Base-by-base conservation (phyloP, 2,797 vertebrate species). In the Malurus splendens region DNA sequence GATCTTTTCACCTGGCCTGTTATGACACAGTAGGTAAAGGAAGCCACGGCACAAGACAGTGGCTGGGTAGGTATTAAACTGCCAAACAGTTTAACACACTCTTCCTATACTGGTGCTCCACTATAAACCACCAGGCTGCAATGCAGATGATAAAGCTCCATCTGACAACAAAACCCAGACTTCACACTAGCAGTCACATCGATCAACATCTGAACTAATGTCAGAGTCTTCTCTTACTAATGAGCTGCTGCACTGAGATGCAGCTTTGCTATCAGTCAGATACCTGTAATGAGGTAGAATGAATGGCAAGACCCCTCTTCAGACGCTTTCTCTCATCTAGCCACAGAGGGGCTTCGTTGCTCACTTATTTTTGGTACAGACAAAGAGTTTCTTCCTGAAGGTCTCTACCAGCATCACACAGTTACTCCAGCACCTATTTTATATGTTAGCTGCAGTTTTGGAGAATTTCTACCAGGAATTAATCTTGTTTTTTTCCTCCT, bases 191-290 rank as follows among this genome's bases (percentile, higher is more conserved):
- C 95, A 95, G 94, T 93, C 95, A 95, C 16, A 60, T 94, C 94
- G 87, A 95, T 95, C 96, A 96, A 94, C 96, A 95, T 97, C 94
- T 95, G 95, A 95, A 95, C 96, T 96, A 96, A 97, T 94, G 96
- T 96, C 96, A 97, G 90, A 96, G 90, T 90, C 93, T 95, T 94
- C 93, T 95, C 95, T 93, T 94, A 91, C 95, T 97, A 97, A 97
- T 95, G 97, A 97, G 96, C 95, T 93, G 93, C 93, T 87, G 75
- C 84, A 72, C 90, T 54, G 93, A 93, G 93, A 82, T 66, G 39
- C 82, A 74, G 92, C 90, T 89, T 95, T 93, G 91, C 89, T 94
- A 95, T 91, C 94, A 93, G 88, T 95, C 96, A 76, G 48, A 77
- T 87, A 96, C 91, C 91, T 90, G 57, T 94, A 96, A 96, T 89